Evolutionary conservation across 2,113 vertebrate genomes (phyloP), one percentile per base, ranked within the genome.

Genomic region (Ornithorhynchus anatinus): DNA sequence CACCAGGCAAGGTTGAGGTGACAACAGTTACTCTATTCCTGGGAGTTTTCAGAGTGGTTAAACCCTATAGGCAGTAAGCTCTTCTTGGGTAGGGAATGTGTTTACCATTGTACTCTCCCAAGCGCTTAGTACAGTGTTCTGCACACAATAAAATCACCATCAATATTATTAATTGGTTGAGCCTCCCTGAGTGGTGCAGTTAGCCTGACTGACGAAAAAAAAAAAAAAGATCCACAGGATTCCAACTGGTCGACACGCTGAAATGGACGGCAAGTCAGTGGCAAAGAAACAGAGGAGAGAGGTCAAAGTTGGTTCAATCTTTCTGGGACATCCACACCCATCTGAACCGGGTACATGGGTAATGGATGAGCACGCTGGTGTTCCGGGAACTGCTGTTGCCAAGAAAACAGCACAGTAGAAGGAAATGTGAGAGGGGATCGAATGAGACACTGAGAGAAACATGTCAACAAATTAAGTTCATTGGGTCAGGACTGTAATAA

Each of bases 21-120:
- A 90, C 87, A 79, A 54, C 45, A 70, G 91, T 79, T 9, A 3
- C 40, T 85, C 82, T 90, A 81, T 91, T 92, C 84, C 87, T 80
- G 88, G 91, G 88, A 92, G 86, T 86, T 96, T 96, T 91, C 78
- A 27, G 91, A 85, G 92, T 90, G 95, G 94, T 93, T 94, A 95
- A 95, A 95, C n/a, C n/a, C n/a, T n/a, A n/a, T n/a, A n/a, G n/a
- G n/a, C n/a, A n/a, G n/a, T n/a, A n/a, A n/a, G n/a, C n/a, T n/a
- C n/a, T n/a, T n/a, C n/a, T n/a, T n/a, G n/a, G n/a, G n/a, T n/a
- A n/a, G n/a, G n/a, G n/a, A n/a, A n/a, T n/a, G n/a, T n/a, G n/a
- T n/a, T n/a, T n/a, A n/a, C n/a, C n/a, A n/a, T n/a, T n/a, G n/a
- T n/a, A n/a, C n/a, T n/a, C n/a, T n/a, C n/a, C n/a, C n/a, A n/a